A percentile compares a stretch with the other conserved stretches of the same genome.
These are phyloP conservation scores for Branchellion lobata DNA, from an alignment of 2,888 invertebrate species.

Conservation along the genomic window DNA sequence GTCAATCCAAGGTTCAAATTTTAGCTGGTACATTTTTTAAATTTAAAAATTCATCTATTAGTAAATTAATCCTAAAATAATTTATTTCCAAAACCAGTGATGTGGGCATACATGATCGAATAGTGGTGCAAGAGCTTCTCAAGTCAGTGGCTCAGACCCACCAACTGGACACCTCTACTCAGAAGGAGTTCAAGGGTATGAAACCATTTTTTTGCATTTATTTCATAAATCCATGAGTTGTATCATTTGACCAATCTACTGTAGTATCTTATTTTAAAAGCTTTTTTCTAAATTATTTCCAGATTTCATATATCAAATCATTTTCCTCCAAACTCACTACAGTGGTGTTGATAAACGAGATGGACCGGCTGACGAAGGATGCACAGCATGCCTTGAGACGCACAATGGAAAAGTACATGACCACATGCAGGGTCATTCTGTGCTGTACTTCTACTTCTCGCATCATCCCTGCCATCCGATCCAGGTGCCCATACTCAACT, in stretches of 20 bases:
- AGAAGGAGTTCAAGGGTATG: constrained; percentile 84
- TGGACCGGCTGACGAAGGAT: constrained; percentile 89
- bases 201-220: too few relatives aligned
- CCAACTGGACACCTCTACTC: constrained; percentile 80
- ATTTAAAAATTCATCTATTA: neutral
- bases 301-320: too few relatives aligned
- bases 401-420: constrained; percentile 98
- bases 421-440: constrained; percentile 88
- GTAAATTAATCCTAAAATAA: constrained; percentile 4
- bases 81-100: constrained; percentile 69
- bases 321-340: constrained; percentile 41
- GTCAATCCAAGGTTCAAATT: constrained; percentile 69
- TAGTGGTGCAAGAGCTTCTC: constrained; percentile 94
- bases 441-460: constrained; percentile 91
- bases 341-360: constrained; percentile 92
- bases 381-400: constrained; percentile 95
- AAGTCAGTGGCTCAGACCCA: constrained; percentile 95
- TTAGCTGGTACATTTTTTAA: neutral
- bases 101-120: constrained; percentile 87
- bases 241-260: too few relatives aligned
- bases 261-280: too few relatives aligned
- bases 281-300: too few relatives aligned
- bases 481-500: constrained; percentile 63
- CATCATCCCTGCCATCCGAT: constrained; percentile 90
- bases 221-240: too few relatives aligned